A percentile compares a stretch with the other conserved stretches of the same genome.
Evolutionary conservation across 2,888 invertebrate genomes (phyloP).

Genomic region (Anoncus sp.): DNA sequence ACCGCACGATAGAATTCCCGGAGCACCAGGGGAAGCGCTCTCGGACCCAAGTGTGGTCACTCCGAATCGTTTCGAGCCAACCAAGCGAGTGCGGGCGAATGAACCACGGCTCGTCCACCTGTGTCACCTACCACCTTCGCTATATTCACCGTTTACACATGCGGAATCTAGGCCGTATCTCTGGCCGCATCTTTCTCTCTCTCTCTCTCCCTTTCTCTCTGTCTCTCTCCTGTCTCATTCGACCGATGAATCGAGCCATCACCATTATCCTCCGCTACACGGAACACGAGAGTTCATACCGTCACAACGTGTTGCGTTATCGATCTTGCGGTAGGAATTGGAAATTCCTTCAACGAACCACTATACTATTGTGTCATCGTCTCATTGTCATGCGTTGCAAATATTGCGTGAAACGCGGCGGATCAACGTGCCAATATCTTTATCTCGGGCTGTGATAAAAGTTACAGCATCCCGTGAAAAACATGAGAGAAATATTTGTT

Average conservation of each 20-base stretch:
- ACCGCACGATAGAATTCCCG: conserved; percentile 75
- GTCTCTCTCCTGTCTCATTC: conserved; percentile 28
- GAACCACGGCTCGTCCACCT: conserved; percentile 43
- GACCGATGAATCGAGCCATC: conserved; percentile 58
- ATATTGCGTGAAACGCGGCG: conserved; percentile 22
- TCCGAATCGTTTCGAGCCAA: conserved; percentile 70
- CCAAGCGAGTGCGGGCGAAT: conserved; percentile 54
- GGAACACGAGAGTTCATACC: neutral
- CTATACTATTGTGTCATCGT: conserved; percentile 4
- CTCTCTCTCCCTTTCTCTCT: neutral
- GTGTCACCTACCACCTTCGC: conserved; percentile 51
- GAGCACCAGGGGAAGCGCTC: conserved; percentile 67
- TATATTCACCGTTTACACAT: conserved; percentile 49
- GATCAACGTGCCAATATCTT: conserved; percentile 19
- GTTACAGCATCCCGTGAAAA: no score
- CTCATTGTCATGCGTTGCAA: conserved; percentile 22
- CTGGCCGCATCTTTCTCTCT: conserved; percentile 19
- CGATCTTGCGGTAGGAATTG: conserved; percentile 43
- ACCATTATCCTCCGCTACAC: conserved; percentile 21
- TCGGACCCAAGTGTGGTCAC: conserved; percentile 69
- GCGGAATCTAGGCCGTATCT: conserved; percentile 55
- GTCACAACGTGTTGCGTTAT: conserved; percentile 37
- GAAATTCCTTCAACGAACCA: conserved; percentile 51
- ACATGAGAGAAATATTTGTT: no score
- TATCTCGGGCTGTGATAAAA: neutral